A percentile compares a stretch with the other conserved stretches of the same genome.
Evolutionary conservation across 2,888 invertebrate species (phyloP).

Genomic region (Pteria penguin): DNA sequence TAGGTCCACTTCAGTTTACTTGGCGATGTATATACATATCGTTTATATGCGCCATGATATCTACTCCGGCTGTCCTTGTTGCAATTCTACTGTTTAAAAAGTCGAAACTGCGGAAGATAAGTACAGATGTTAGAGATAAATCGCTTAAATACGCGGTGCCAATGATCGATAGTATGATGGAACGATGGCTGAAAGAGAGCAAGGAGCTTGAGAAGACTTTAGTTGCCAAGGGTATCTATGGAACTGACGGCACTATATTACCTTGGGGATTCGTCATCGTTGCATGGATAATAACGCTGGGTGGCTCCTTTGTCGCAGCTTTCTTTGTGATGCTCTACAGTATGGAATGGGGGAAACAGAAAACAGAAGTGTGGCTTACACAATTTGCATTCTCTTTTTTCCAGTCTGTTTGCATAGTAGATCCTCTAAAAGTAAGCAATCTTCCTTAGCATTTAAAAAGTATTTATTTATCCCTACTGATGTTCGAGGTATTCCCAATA

Average conservation of each 20-base stretch:
- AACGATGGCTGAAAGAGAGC: constrained; percentile 50
- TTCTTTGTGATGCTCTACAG: constrained; percentile 78
- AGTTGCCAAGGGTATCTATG: constrained; percentile 48
- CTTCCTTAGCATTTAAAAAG: background rate
- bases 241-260: constrained; percentile 50
- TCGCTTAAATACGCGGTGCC: constrained; percentile 50
- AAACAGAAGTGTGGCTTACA: constrained; percentile 80
- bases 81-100: constrained; percentile 59
- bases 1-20: constrained; percentile 59
- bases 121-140: constrained; percentile 29
- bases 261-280: constrained; percentile 51
- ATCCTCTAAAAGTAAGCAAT: constrained; percentile 78
- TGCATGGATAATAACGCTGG: constrained; percentile 55
- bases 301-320: constrained; percentile 39
- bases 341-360: constrained; percentile 80
- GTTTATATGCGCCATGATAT: constrained; percentile 53
- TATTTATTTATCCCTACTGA: too few species aligned
- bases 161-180: constrained; percentile 50
- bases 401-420: constrained; percentile 76
- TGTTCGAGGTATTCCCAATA: too few species aligned
- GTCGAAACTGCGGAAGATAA: constrained; percentile 43
- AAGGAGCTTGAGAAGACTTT: constrained; percentile 55
- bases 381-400: constrained; percentile 78
- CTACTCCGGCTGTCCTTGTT: constrained; percentile 50
- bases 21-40: constrained; percentile 56